A percentile compares a stretch with the other conserved stretches of the same genome.
Evolutionary conservation across 2,797 vertebrate genomes (phyloP).

Genomic region (Myiotriccus ornatus): DNA sequence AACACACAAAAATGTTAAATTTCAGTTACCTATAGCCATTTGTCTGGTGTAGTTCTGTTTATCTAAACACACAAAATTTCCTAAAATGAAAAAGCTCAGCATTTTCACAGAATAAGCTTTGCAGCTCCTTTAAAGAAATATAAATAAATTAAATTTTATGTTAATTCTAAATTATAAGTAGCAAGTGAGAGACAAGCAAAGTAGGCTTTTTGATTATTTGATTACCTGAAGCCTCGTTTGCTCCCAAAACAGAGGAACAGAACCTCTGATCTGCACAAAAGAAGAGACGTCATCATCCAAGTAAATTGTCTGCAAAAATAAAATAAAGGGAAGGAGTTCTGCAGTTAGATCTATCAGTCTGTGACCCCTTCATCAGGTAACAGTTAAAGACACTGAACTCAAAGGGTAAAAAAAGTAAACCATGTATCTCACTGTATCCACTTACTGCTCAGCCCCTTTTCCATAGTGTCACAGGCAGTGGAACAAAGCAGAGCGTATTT

Average conservation of each 20-base stretch:
- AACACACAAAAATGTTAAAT: background rate
- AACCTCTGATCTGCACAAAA: slow-evolving; percentile 82
- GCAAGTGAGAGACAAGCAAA: background rate
- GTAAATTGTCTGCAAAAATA: slow-evolving; percentile 75
- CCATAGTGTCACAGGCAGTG: background rate
- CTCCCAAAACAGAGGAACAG: slow-evolving; percentile 82
- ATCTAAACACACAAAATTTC: background rate
- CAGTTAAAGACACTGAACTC: slow-evolving; percentile 56
- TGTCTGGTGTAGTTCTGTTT: background rate
- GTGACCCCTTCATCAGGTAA: slow-evolving; percentile 35
- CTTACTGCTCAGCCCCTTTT: background rate
- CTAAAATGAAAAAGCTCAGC: background rate
- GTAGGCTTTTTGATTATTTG: background rate
- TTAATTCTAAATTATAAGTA: background rate
- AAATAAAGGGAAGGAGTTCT: slow-evolving; percentile 15
- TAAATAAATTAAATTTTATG: background rate
- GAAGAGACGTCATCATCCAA: slow-evolving; percentile 81
- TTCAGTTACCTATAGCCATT: background rate
- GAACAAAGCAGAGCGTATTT: background rate
- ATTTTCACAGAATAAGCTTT: background rate
- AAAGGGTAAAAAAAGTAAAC: slow-evolving; percentile 25
- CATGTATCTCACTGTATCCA: background rate
- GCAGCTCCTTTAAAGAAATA: background rate
- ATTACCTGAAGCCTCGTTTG: slow-evolving; percentile 78
- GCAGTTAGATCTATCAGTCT: slow-evolving; percentile 40